A percentile compares a stretch with the other conserved stretches of the same genome.
phyloP scores from a whole-genome alignment of 2,113 vertebrate species.

The Tachycineta bicolor region DNA sequence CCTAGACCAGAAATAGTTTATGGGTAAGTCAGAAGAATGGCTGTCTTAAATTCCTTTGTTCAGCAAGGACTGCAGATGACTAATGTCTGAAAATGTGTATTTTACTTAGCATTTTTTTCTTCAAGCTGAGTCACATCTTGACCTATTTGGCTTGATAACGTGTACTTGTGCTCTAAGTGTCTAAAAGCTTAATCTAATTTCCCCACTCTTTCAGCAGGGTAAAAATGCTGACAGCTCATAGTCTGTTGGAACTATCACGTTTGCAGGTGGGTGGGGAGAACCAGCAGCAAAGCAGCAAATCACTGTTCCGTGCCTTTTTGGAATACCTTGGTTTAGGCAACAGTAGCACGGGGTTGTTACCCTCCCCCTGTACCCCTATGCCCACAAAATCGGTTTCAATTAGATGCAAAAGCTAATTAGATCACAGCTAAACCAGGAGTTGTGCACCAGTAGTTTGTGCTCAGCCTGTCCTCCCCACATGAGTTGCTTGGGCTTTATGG shows the following conservation, averaged over 20 bases:
- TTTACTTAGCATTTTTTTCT: background rate
- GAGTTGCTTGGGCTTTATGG: background rate
- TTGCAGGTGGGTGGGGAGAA: background rate
- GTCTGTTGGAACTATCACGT: background rate
- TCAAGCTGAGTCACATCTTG: constrained; percentile 50
- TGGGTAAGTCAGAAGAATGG: background rate
- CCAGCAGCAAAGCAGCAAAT: background rate
- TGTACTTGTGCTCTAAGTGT: background rate
- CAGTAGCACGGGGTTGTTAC: background rate
- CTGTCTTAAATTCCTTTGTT: constrained; percentile 37
- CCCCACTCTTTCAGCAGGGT: background rate
- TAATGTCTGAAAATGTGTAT: constrained; percentile 14
- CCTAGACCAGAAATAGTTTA: background rate
- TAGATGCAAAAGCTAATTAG: background rate
- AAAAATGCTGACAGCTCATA: background rate
- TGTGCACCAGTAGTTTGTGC: background rate
- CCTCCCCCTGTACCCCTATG: background rate
- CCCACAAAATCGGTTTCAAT: background rate
- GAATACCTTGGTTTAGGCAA: background rate
- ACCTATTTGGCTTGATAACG: constrained; percentile 60
- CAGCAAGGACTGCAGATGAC: constrained; percentile 17
- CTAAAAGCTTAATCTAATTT: constrained; percentile 33
- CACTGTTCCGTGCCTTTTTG: background rate
- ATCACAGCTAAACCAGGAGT: background rate
- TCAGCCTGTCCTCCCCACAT: fast-evolving